Conservation (phyloP, 2,888 invertebrate genomes). For the Cosmorhoe ocellata region DNA sequence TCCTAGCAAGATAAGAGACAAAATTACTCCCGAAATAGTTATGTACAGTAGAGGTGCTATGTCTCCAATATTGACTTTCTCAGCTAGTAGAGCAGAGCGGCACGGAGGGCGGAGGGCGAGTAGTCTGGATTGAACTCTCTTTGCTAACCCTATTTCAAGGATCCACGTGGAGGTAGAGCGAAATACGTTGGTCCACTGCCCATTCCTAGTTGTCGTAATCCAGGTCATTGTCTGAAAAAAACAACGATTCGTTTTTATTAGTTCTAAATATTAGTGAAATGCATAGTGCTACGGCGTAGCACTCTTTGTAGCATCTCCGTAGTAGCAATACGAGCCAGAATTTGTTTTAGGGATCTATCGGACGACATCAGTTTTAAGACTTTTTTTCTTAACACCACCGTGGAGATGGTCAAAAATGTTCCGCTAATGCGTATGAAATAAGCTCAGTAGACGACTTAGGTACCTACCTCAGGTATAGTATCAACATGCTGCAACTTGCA, state of each 20-base stretch:
- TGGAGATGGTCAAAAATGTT: no score
- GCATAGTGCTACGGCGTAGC: not conserved
- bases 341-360: no score
- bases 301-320: no score
- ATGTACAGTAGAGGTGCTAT: slow-evolving; percentile 52
- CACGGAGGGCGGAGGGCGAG: slow-evolving; percentile 56
- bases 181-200: slow-evolving; percentile 57
- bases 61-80: slow-evolving; percentile 63
- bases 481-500: slow-evolving; percentile 66
- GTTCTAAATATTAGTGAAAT: no score
- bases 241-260: not conserved
- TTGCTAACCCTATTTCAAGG: slow-evolving; percentile 56
- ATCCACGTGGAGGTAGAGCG: slow-evolving; percentile 56
- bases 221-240: slow-evolving; percentile 50
- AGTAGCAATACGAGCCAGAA: no score
- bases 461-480: slow-evolving; percentile 61
- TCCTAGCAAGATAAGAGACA: slow-evolving; percentile 51
- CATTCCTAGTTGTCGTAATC: slow-evolving; percentile 50
- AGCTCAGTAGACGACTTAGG: no score
- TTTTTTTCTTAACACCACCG: no score
- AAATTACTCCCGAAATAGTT: slow-evolving; percentile 43
- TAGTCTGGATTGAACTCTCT: slow-evolving; percentile 48
- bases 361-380: no score
- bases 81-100: slow-evolving; percentile 61
- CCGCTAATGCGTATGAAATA: no score